Evolutionary conservation across 2,888 invertebrate genomes (phyloP).

Genomic region (Dusona sp.): DNA sequence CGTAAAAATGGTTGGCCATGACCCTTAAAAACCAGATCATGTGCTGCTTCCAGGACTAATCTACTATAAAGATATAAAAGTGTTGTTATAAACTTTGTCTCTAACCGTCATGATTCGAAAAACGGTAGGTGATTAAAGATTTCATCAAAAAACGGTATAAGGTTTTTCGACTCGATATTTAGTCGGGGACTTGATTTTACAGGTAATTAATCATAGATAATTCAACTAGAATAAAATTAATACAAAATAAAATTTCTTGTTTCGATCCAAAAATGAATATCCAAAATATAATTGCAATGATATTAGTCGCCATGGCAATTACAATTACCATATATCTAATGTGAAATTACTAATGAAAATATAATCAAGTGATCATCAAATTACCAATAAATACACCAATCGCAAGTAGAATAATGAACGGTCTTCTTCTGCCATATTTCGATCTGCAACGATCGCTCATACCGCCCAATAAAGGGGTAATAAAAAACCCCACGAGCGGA

Average conservation of each 20-base stretch:
- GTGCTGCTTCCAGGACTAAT: too few relatives aligned
- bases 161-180: not conserved
- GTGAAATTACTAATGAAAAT: not conserved
- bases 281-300: not conserved
- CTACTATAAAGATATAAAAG: too few relatives aligned
- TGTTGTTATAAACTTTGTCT: too few relatives aligned
- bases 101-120: too few relatives aligned
- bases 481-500: constrained; percentile 96
- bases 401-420: constrained; percentile 95
- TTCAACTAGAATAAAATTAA: not conserved
- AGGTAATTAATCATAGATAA: not conserved
- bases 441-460: constrained; percentile 95
- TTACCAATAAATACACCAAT: constrained; percentile 95
- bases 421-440: constrained; percentile 93
- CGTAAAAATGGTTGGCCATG: too few relatives aligned
- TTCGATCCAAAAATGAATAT: not conserved
- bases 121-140: too few relatives aligned
- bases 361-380: constrained; percentile 60
- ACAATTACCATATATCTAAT: not conserved
- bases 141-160: not conserved
- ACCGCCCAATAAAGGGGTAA: constrained; percentile 96
- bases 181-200: not conserved
- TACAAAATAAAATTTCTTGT: not conserved
- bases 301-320: not conserved
- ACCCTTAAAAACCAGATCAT: too few relatives aligned